Percentiles rank a stretch among this genome's conserved stretches.
These are phyloP conservation scores for Chelmon rostratus DNA, from an alignment of 2,797 vertebrate genomes.

Conservation along the genomic window DNA sequence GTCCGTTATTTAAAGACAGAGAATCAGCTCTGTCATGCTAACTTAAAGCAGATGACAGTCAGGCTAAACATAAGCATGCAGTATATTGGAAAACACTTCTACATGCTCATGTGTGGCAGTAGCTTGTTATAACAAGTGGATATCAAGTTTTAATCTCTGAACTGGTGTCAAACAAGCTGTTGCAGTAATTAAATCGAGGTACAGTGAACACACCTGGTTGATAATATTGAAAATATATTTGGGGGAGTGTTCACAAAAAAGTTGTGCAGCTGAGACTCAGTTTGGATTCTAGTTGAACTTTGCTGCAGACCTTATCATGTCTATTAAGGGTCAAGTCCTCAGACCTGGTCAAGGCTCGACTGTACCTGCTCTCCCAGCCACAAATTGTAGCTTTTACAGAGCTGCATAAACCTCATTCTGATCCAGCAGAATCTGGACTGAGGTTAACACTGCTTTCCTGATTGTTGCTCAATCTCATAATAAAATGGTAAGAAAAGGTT, in stretches of 20 bases:
- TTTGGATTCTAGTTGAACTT: neutral
- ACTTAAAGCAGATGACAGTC: slow-evolving; percentile 4
- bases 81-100: neutral
- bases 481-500: neutral
- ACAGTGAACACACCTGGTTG: slow-evolving; percentile 5
- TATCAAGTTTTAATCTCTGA: slow-evolving; percentile 10
- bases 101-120: slow-evolving; percentile 4
- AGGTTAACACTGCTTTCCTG: neutral
- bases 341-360: neutral
- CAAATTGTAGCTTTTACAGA: too few relatives aligned
- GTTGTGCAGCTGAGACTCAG: neutral
- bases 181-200: slow-evolving; percentile 2
- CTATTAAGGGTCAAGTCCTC: neutral
- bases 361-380: neutral
- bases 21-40: slow-evolving; percentile 3
- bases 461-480: neutral
- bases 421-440: neutral
- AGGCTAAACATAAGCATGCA: neutral
- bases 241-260: neutral
- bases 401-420: neutral
- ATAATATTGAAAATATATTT: neutral
- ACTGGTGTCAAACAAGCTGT: slow-evolving; percentile 24
- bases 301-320: neutral
- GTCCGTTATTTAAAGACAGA: neutral
- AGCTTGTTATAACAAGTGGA: slow-evolving; percentile 24